Conservation (phyloP, 1,140 invertebrate species). For the Arctopsyche grandis region DNA sequence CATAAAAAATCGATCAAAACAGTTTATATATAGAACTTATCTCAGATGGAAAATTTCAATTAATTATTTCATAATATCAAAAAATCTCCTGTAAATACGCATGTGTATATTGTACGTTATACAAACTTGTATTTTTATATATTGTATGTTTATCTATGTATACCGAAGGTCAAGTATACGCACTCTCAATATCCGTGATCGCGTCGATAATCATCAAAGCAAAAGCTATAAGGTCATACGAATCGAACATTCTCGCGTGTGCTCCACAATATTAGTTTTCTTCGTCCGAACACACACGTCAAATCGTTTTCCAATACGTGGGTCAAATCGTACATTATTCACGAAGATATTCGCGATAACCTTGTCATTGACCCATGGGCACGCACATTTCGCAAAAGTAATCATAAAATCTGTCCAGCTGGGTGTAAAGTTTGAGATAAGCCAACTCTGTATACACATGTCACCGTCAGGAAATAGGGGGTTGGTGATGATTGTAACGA, state of each 20-base stretch:
- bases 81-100: neutral
- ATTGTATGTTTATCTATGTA: too few species aligned
- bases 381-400: neutral
- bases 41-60: too few species aligned
- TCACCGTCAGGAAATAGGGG: too few species aligned
- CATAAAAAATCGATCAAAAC: too few species aligned
- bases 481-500: too few species aligned
- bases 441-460: too few species aligned
- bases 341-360: slow-evolving; percentile 4
- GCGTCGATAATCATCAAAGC: neutral
- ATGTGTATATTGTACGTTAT: neutral
- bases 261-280: neutral
- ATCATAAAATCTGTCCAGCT: neutral
- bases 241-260: neutral
- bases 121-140: neutral
- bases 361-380: neutral
- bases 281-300: neutral
- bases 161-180: neutral
- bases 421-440: neutral
- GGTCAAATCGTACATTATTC: slow-evolving; percentile 13
- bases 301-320: slow-evolving; percentile 16
- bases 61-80: too few species aligned
- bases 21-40: too few species aligned
- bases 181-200: neutral
- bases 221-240: neutral